These are phyloP conservation scores for Plectrocnemia conspersa DNA, from an alignment of 1,140 invertebrate genomes.

Conservation along the genomic window DNA sequence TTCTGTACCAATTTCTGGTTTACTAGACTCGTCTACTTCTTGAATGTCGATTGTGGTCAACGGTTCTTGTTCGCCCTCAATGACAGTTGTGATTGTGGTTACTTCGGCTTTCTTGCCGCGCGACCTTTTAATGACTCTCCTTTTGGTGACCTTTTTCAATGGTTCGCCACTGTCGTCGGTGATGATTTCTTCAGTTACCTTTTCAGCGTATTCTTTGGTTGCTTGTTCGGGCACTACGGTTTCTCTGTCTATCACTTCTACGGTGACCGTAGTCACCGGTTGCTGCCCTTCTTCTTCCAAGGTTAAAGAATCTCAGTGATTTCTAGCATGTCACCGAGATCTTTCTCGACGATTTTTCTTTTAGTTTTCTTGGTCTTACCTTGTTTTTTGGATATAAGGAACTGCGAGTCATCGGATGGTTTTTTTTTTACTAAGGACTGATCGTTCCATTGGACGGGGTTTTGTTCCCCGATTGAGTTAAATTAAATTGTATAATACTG, in stretches of 20 bases:
- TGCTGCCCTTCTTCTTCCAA: conserved; percentile 31
- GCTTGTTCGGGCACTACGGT: no score
- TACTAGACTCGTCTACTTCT: conserved; percentile 27
- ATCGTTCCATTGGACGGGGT: no score
- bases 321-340: no score
- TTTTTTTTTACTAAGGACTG: no score
- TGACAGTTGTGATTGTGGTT: conserved; percentile 32
- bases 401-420: no score
- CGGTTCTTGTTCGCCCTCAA: background rate
- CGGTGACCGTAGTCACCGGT: conserved; percentile 34
- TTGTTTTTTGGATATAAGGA: no score
- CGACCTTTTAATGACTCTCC: conserved; percentile 36
- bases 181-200: conserved; percentile 45
- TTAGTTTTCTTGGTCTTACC: no score
- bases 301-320: conserved; percentile 37
- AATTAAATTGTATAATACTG: no score
- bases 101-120: conserved; percentile 35
- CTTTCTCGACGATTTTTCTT: conserved; percentile 39
- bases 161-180: conserved; percentile 42
- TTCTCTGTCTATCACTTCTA: conserved; percentile 24
- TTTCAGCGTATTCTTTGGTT: conserved; percentile 46
- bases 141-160: conserved; percentile 37
- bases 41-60: conserved; percentile 35
- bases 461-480: no score
- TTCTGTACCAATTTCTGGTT: conserved; percentile 13